Evolutionary conservation across 2,797 vertebrate genomes (phyloP), one percentile per base, ranked within the genome.

Genomic region (Crocidura indochinensis): DNA sequence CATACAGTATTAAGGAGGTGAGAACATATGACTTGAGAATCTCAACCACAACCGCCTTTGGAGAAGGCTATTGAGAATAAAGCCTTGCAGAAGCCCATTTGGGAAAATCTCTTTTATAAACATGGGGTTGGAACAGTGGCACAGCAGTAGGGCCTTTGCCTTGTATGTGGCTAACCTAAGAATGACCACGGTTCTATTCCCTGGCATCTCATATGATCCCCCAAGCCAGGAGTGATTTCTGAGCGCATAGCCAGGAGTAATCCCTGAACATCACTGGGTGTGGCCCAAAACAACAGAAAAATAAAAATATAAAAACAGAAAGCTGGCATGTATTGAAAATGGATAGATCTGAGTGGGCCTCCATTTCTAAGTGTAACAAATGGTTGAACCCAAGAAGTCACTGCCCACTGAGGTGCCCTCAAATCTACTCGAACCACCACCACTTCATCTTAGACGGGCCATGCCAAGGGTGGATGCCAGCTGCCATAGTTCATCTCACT

Each of bases 61-160:
- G 56, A 76, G 62, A 53, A 49, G 64, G 76, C 29, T 51, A 81
- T 6, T 19, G n/a, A 60, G 27, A 80, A 31, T 22, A 64, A 24
- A 12, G 85, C 24, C 72, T 87, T 91, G 74, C 49, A 17, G 62
- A 56, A 27, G 27, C 31, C 8, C 4, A 86, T 80, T 67, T 56
- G n/a, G 74, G 10, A 87, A 91, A 89, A 76, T 9, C 27, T 89
- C 71, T 91, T 88, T 46, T 38, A 94, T 2, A 38, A 38, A 38
- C 38, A 38, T 38, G 38, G 38, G 38, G 38, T 5, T 5, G 38
- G 38, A 38, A 5, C 38, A 38, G 38, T 38, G 38, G 38, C 38
- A 38, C 38, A 38, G 38, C 38, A 38, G 38, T 38, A 38, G 38
- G 38, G 38, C 38, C 2, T 38, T 38, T 38, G 38, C 38, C 38